phyloP scores from a whole-genome alignment of 2,888 invertebrate genomes.

The Ptychoptera contaminata region DNA sequence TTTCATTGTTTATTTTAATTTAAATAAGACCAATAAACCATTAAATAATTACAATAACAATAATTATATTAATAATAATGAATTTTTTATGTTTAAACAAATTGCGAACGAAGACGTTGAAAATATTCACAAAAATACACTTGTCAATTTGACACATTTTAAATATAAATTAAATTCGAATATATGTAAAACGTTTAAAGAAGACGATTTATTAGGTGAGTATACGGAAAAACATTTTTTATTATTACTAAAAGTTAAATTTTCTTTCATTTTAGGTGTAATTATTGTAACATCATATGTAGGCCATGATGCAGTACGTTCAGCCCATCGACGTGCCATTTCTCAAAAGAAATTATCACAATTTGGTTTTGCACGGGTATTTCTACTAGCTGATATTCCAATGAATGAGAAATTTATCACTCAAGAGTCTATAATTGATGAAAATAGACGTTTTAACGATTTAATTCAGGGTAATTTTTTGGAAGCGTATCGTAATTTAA shows the following conservation, averaged over 20 bases:
- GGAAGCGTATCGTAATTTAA: slow-evolving; percentile 67
- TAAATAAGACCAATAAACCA: too few species aligned
- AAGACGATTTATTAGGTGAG: slow-evolving; percentile 24
- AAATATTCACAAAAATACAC: slow-evolving; percentile 4
- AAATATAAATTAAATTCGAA: slow-evolving; percentile 19
- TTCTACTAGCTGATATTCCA: slow-evolving; percentile 48
- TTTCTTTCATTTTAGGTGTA: slow-evolving; percentile 16
- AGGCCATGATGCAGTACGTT: slow-evolving; percentile 51
- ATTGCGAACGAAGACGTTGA: neutral
- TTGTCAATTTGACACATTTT: slow-evolving; percentile 22
- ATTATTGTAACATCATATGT: slow-evolving; percentile 63
- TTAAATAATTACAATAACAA: too few species aligned
- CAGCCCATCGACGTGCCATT: slow-evolving; percentile 53
- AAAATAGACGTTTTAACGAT: slow-evolving; percentile 47
- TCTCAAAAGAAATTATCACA: slow-evolving; percentile 37
- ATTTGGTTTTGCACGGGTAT: slow-evolving; percentile 46
- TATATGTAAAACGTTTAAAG: slow-evolving; percentile 16
- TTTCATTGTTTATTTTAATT: too few species aligned
- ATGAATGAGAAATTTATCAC: slow-evolving; percentile 33
- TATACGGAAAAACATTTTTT: neutral
- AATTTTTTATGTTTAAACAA: too few species aligned
- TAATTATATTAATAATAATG: too few species aligned
- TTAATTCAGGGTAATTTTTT: slow-evolving; percentile 59
- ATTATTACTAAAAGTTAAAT: neutral
- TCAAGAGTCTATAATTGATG: slow-evolving; percentile 43